Evolutionary conservation across 2,888 invertebrate genomes (phyloP), one percentile per base, ranked within the genome.

Genomic region (Nemurella pictetii): DNA sequence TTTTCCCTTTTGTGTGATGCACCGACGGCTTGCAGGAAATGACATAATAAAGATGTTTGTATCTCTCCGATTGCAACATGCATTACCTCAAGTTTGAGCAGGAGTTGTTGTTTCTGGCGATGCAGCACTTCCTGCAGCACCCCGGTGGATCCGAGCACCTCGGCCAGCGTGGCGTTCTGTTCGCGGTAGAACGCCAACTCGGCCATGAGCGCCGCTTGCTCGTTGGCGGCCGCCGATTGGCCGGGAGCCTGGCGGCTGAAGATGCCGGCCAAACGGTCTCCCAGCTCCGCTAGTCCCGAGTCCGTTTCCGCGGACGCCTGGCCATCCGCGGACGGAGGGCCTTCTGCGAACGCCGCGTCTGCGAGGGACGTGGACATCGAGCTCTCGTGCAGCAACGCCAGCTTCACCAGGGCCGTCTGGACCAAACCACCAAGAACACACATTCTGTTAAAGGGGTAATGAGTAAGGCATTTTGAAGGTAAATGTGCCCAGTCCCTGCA

Each of bases 51-150:
- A n/a, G n/a, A n/a, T n/a, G n/a, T n/a, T n/a, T n/a, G n/a, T n/a
- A n/a, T n/a, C n/a, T n/a, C n/a, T n/a, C n/a, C n/a, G n/a, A n/a
- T n/a, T n/a, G n/a, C n/a, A n/a, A n/a, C n/a, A n/a, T n/a, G n/a
- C n/a, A n/a, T 80, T 25, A 86, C 86, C 81, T 85, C 30, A 15
- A 84, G 72, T 29, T 83, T 85, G 20, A 55, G 77, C 28, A 85
- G n/a, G 0, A 86, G 82, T 55, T 85, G 80, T 29, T 85, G 83
- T 55, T 86, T 86, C 27, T 85, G 86, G 28, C 75, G 55, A 26
- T 35, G 85, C 27, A 86, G 32, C n/a, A 84, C 83, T 72, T 85
- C 86, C 25, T 86, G 86, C 29, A 86, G 72, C 9, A 85, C 77
- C n/a, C 85, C 86, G 15, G 86, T 75, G 30, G 84, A 80, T 15